These are phyloP conservation scores for Ellobius talpinus DNA, from an alignment of 2,113 vertebrate genomes.

Conservation along the genomic window DNA sequence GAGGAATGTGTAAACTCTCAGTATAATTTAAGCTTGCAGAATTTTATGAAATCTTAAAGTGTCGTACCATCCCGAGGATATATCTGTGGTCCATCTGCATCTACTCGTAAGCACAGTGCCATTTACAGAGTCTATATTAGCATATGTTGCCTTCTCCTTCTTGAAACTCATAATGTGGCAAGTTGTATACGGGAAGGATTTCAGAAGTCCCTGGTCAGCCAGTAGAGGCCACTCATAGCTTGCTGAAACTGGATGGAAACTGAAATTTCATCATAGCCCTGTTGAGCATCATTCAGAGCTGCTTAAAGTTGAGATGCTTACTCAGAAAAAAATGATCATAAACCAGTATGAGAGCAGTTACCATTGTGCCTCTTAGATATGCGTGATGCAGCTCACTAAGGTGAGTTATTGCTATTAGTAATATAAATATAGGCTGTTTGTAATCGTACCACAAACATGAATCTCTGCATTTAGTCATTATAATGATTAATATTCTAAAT, in stretches of 20 bases:
- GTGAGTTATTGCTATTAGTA: background rate
- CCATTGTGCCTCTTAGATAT: constrained; percentile 29
- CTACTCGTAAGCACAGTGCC: background rate
- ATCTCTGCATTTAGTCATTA: constrained; percentile 63
- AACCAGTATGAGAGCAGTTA: background rate
- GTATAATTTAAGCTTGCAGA: background rate
- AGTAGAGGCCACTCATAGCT: constrained; percentile 99
- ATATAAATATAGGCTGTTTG: background rate
- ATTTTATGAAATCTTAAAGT: background rate
- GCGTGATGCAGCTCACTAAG: constrained; percentile 11
- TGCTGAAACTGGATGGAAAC: constrained; percentile 85
- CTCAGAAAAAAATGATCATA: background rate
- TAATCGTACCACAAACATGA: constrained; percentile 18
- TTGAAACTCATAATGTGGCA: background rate
- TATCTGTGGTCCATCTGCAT: background rate
- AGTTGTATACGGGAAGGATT: constrained; percentile 83
- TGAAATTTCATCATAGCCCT: constrained; percentile 21
- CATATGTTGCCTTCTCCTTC: background rate
- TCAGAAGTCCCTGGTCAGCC: constrained; percentile 94
- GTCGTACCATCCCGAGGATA: background rate
- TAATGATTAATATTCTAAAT: constrained; percentile 54
- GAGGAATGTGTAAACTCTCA: background rate
- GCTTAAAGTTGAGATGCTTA: background rate
- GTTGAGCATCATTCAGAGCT: background rate
- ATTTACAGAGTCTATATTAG: background rate